Evolutionary conservation across 2,113 vertebrate species (phyloP).

Genomic region (Carlito syrichta): DNA sequence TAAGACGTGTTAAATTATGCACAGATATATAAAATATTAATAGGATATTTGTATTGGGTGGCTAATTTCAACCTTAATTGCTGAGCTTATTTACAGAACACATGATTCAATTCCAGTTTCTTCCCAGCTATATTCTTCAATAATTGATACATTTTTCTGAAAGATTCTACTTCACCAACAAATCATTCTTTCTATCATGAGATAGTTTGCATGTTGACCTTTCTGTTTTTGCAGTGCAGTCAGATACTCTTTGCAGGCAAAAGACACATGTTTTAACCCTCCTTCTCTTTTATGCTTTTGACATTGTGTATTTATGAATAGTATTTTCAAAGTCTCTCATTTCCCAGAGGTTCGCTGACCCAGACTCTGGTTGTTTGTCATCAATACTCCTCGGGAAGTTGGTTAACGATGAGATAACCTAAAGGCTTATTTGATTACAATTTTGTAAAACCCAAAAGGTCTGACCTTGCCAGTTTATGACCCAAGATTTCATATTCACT

Average conservation of each 20-base stretch:
- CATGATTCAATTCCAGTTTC: not conserved
- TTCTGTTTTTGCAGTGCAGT: not conserved
- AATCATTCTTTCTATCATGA: not conserved
- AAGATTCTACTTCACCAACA: not conserved
- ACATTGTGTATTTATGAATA: not conserved
- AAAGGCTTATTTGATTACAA: not conserved
- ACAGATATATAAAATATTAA: constrained; percentile 25
- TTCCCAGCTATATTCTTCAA: not conserved
- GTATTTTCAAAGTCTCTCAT: not conserved
- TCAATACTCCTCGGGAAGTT: not conserved
- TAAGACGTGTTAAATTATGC: constrained; percentile 31
- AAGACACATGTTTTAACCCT: not conserved
- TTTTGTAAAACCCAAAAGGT: not conserved
- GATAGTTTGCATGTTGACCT: not conserved
- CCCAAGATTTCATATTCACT: not conserved
- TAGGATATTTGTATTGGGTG: not conserved
- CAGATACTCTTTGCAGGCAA: not conserved
- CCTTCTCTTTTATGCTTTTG: not conserved
- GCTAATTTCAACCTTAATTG: constrained; percentile 27
- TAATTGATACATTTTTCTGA: not conserved
- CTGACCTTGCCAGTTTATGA: not conserved
- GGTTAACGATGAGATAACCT: not conserved
- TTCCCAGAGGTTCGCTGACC: not conserved
- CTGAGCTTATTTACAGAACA: constrained; percentile 28
- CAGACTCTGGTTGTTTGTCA: not conserved